Evolutionary conservation across 2,888 invertebrate species (phyloP).

Genomic region (Frankliniella fusca): DNA sequence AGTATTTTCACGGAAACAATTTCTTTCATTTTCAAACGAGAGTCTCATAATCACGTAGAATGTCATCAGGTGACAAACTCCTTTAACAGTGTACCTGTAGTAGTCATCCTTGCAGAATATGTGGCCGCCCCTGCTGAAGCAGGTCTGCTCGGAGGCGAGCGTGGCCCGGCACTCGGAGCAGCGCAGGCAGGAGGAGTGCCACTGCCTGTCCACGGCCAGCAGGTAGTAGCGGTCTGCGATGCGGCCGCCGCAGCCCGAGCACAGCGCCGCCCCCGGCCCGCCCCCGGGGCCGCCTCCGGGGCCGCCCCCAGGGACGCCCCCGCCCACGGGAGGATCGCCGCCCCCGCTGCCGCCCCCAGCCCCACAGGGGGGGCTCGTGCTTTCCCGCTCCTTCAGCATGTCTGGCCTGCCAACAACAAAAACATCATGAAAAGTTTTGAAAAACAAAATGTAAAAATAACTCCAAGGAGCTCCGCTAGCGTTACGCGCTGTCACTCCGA

Average conservation of each 20-base stretch:
- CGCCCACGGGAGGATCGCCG: slow-evolving; percentile 42
- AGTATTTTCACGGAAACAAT: too few relatives aligned
- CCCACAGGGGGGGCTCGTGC: slow-evolving; percentile 31
- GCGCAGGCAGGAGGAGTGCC: slow-evolving; percentile 80
- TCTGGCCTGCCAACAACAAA: not conserved
- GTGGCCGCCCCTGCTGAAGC: slow-evolving; percentile 82
- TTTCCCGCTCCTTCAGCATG: slow-evolving; percentile 64
- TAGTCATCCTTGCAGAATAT: slow-evolving; percentile 95
- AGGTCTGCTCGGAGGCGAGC: slow-evolving; percentile 79
- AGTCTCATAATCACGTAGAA: too few relatives aligned
- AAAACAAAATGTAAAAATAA: too few relatives aligned
- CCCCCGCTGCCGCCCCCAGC: slow-evolving; percentile 44
- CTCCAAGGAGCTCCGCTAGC: too few relatives aligned
- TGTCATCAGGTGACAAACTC: too few relatives aligned
- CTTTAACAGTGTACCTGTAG: slow-evolving; percentile 63
- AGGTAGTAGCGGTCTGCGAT: slow-evolving; percentile 67
- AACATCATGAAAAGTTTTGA: not conserved
- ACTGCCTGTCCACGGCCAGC: slow-evolving; percentile 80
- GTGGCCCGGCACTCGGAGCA: slow-evolving; percentile 82
- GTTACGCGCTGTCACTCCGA: too few relatives aligned
- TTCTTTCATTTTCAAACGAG: too few relatives aligned
- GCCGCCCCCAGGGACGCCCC: slow-evolving; percentile 44
- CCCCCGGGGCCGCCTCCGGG: slow-evolving; percentile 43
- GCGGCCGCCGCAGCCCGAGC: slow-evolving; percentile 60
- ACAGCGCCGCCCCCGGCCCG: slow-evolving; percentile 44